Percentiles rank a stretch among this genome's conserved stretches.
These are phyloP conservation scores for Micrasema minimum DNA, from an alignment of 1,140 invertebrate genomes.

Conservation along the genomic window DNA sequence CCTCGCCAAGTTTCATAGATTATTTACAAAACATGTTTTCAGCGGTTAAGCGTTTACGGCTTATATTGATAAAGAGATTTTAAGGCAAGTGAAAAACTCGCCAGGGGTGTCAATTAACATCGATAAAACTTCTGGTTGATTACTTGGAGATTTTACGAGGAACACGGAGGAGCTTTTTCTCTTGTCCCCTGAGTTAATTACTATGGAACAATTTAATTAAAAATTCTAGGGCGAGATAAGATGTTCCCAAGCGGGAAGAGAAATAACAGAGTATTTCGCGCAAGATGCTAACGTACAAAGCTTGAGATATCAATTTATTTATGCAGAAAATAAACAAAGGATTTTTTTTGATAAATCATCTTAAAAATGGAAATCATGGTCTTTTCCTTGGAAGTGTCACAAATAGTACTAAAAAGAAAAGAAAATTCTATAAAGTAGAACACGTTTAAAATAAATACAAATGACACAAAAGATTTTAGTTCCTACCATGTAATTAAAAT, in stretches of 20 bases:
- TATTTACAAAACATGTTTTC: not conserved
- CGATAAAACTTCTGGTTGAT: constrained; percentile 23
- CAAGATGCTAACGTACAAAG: not conserved
- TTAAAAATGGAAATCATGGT: too few species aligned
- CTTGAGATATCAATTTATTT: too few species aligned
- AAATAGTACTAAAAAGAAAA: too few species aligned
- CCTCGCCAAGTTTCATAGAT: too few species aligned
- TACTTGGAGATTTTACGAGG: not conserved
- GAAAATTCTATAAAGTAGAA: too few species aligned
- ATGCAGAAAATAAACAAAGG: too few species aligned
- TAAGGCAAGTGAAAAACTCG: not conserved
- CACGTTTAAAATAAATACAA: too few species aligned
- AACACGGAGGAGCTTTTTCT: constrained; percentile 13
- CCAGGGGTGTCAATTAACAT: constrained; percentile 30
- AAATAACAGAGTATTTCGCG: constrained; percentile 2
- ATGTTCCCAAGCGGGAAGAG: not conserved
- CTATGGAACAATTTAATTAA: constrained; percentile 44
- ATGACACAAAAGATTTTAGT: too few species aligned
- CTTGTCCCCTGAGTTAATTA: constrained; percentile 31
- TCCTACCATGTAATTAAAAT: too few species aligned
- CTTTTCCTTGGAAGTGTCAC: too few species aligned
- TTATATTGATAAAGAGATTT: not conserved
- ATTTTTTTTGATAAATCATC: too few species aligned
- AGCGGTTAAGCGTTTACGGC: not conserved
- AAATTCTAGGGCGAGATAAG: constrained; percentile 34